Conservation (phyloP, 2,888 invertebrate species). For the Leptinotarsa rubiginosa region DNA sequence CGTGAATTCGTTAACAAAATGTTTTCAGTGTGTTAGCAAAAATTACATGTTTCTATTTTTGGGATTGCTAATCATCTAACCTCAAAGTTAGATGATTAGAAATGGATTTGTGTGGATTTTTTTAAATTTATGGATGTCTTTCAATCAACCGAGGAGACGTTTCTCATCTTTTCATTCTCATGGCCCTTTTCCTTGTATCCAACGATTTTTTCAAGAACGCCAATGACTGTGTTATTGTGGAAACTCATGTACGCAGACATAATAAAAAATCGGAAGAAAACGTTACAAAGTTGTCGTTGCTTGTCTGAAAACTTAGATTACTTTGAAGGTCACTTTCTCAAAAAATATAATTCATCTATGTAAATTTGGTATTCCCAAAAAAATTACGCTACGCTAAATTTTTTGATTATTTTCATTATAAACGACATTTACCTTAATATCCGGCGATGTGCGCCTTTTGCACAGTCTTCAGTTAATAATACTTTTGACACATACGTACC, state of each 20-base stretch:
- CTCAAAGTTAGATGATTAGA: too few species aligned
- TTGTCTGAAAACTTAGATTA: slow-evolving; percentile 27
- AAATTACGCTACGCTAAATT: slow-evolving; percentile 20
- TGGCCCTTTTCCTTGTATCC: neutral
- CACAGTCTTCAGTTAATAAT: slow-evolving; percentile 67
- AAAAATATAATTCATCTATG: slow-evolving; percentile 59
- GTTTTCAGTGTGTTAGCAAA: too few species aligned
- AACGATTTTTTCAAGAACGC: slow-evolving; percentile 34
- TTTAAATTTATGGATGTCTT: too few species aligned
- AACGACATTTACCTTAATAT: slow-evolving; percentile 58
- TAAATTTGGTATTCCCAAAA: slow-evolving; percentile 33
- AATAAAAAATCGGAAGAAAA: slow-evolving; percentile 24
- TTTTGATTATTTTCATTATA: slow-evolving; percentile 56
- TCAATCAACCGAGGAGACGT: too few species aligned
- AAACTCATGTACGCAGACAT: slow-evolving; percentile 10
- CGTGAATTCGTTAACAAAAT: too few species aligned
- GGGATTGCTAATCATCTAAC: too few species aligned
- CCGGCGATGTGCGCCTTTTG: slow-evolving; percentile 64
- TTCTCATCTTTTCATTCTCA: too few species aligned
- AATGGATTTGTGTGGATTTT: too few species aligned
- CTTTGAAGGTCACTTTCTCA: slow-evolving; percentile 67
- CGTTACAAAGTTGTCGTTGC: slow-evolving; percentile 21
- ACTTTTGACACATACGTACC: slow-evolving; percentile 56
- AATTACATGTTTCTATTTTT: too few species aligned
- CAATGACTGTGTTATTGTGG: slow-evolving; percentile 28